Evolutionary conservation across 2,113 vertebrate species (phyloP).

Genomic region (Porphyrio hochstetteri): DNA sequence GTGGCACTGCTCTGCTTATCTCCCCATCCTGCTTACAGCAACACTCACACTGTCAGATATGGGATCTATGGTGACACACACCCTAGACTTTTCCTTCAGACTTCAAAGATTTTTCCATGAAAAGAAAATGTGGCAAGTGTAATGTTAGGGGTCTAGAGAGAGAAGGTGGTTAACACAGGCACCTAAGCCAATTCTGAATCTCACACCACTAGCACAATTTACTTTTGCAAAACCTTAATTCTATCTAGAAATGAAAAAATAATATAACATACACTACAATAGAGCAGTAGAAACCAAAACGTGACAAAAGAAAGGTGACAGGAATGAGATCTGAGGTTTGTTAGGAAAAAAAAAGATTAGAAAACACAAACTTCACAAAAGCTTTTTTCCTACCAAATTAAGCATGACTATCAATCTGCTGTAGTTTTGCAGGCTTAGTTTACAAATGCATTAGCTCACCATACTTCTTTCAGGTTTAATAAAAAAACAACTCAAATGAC

Average conservation of each 20-base stretch:
- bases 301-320: background rate
- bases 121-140: background rate
- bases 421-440: constrained; percentile 24
- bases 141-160: fast-evolving
- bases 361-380: background rate
- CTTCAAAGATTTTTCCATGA: background rate
- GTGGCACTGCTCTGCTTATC: background rate
- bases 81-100: background rate
- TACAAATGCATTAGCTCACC: constrained; percentile 54
- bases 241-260: background rate
- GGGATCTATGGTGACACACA: fast-evolving
- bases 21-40: background rate
- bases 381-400: background rate
- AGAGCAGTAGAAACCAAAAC: background rate
- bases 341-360: background rate
- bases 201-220: background rate
- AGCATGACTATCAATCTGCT: background rate
- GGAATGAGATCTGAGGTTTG: background rate
- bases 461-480: constrained; percentile 51
- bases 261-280: background rate
- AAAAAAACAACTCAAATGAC: constrained; percentile 37
- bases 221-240: background rate
- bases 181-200: background rate
- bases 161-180: background rate
- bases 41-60: background rate